Base-by-base conservation (phyloP, 2,113 vertebrate genomes). In the Callopanchax toddi region DNA sequence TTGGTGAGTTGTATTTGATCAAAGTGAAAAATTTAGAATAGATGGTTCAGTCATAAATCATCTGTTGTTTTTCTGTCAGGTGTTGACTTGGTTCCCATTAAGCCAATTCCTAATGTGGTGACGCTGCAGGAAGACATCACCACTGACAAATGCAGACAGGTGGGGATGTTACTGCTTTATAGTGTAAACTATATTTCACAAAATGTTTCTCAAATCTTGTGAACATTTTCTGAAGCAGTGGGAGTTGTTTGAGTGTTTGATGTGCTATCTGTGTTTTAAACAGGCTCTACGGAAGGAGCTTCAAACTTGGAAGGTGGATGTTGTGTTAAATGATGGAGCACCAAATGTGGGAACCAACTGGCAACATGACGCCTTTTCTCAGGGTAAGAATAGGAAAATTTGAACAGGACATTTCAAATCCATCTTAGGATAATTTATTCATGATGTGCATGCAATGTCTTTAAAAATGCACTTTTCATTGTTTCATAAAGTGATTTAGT, bases 261-360 rank as follows among this genome's bases (percentile, higher is more conserved):
- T 4, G 36, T n/a, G 2, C 8, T 26, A 4, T 57, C 1, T 57
- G 2, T 78, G 2, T 11, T 15, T 9, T 12, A 6, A 16, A 6
- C 67, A 99, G 97, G 93, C 93, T n/a, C 63, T 99, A 53, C 89
- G 87, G 61, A 98, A 97, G 82, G 96, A 98, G 80, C 92, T 99
- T 70, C 95, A 99, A 86, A 98, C 94, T 0, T 99, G 97, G 97
- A 99, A 99, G 71, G 97, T 96, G 57, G 97, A 99, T 0, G 96
- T 98, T 43, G 96, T 99, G 45, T 89, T 99, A 40, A 97, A 99
- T 0, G 97, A 99, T 0, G 97, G 97, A 6, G 96, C 97, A 0
- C 97, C 97, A 10, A 99, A 99, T 0, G 95, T 99, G 0, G 97
- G 97, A 46, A 93, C 96, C 20, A 98, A 96, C 89, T 99, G 97